A percentile compares a stretch with the other conserved stretches of the same genome.
These are phyloP conservation scores for Drosophila kanekoi DNA, from an alignment of 2,888 invertebrate species.

Conservation along the genomic window DNA sequence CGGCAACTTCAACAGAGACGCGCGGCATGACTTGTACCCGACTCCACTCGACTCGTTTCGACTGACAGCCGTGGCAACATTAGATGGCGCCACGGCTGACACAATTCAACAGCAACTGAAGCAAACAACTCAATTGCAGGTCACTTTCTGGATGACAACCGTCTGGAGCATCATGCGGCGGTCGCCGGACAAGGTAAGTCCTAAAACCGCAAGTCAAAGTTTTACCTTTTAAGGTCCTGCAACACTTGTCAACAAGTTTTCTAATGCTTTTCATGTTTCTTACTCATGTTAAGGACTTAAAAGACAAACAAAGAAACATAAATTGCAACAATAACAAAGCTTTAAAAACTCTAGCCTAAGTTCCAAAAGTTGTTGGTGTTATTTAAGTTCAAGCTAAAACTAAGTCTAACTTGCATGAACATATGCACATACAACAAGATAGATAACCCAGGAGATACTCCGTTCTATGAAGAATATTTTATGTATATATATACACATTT, in stretches of 20 bases:
- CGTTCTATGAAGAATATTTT: too few species aligned
- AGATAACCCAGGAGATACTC: too few species aligned
- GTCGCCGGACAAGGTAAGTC: conserved; percentile 82
- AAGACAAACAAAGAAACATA: background rate
- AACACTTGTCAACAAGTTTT: conserved; percentile 73
- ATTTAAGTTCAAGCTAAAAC: too few species aligned
- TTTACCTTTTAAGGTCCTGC: conserved; percentile 67
- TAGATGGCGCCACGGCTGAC: conserved; percentile 77
- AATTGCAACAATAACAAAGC: background rate
- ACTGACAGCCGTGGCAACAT: conserved; percentile 77
- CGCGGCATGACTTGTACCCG: conserved; percentile 49
- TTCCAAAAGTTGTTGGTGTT: background rate
- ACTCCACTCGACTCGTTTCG: conserved; percentile 17
- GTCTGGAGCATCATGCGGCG: conserved; percentile 84
- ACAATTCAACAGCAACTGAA: conserved; percentile 62
- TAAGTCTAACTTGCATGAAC: too few species aligned
- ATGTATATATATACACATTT: too few species aligned
- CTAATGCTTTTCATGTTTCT: conserved; percentile 16
- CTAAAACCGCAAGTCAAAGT: conserved; percentile 24
- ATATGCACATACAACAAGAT: too few species aligned
- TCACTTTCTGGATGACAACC: conserved; percentile 85
- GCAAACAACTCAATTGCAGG: conserved; percentile 83
- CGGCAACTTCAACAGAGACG: conserved; percentile 56
- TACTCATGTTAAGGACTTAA: background rate
- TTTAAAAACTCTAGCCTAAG: background rate